Conservation (phyloP, 2,797 vertebrate species). For the Cephalopachus bancanus region DNA sequence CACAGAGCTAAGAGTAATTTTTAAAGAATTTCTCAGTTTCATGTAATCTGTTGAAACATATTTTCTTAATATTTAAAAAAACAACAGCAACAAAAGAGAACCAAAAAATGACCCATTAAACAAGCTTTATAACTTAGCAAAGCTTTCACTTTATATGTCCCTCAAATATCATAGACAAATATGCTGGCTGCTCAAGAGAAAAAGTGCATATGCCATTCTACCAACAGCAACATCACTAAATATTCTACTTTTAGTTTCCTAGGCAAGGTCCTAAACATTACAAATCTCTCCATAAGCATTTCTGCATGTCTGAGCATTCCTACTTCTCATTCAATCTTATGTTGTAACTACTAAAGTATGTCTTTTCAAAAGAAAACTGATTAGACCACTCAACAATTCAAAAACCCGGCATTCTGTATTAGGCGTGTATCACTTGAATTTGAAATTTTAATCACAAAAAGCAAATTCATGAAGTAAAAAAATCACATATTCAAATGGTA, state of each 20-base stretch:
- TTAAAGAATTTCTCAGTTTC: conserved; percentile 55
- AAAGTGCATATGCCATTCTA: neutral
- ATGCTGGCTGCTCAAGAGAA: neutral
- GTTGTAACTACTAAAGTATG: neutral
- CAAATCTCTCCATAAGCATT: neutral
- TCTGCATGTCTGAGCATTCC: neutral
- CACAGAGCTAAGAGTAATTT: conserved; percentile 4
- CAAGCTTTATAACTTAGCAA: conserved; percentile 14
- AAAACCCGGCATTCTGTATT: conserved; percentile 7
- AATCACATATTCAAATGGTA: conserved; percentile 63
- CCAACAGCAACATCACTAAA: neutral
- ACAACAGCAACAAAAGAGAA: conserved; percentile 10
- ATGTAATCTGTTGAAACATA: conserved; percentile 2
- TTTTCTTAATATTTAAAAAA: conserved; percentile 26
- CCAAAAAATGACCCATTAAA: neutral
- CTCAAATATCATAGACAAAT: neutral
- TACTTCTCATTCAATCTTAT: conserved; percentile 1
- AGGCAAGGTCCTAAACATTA: conserved; percentile 50
- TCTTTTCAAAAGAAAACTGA: conserved; percentile 55
- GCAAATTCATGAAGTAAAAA: conserved; percentile 42
- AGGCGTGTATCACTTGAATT: conserved; percentile 1
- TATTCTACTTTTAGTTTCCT: conserved; percentile 35
- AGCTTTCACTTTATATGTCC: neutral
- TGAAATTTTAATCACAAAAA: conserved; percentile 69
- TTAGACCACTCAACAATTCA: neutral